These are phyloP conservation scores for Lerista edwardsae DNA, from an alignment of 2,797 vertebrate species.

Conservation along the genomic window DNA sequence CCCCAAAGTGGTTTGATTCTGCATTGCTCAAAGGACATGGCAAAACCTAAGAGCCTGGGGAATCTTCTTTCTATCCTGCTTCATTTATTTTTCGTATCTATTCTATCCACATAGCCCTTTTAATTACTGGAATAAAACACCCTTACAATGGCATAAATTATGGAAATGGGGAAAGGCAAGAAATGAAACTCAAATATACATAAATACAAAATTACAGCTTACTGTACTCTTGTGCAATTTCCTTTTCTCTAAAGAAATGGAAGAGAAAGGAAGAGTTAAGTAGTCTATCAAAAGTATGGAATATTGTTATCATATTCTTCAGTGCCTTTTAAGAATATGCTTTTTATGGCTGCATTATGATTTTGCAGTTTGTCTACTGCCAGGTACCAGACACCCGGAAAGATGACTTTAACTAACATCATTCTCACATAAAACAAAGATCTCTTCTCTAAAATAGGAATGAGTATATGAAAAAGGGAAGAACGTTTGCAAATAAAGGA, in stretches of 20 bases:
- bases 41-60: slow-evolving; percentile 47
- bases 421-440: slow-evolving; percentile 53
- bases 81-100: slow-evolving; percentile 44
- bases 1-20: slow-evolving; percentile 36
- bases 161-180: slow-evolving; percentile 48
- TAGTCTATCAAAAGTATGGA: slow-evolving; percentile 52
- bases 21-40: slow-evolving; percentile 44
- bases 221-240: slow-evolving; percentile 51
- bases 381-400: slow-evolving; percentile 32
- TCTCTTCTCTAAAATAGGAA: slow-evolving; percentile 51
- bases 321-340: slow-evolving; percentile 47
- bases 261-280: slow-evolving; percentile 57
- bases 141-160: slow-evolving; percentile 55
- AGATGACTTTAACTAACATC: slow-evolving; percentile 33
- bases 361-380: slow-evolving; percentile 39
- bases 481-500: slow-evolving; percentile 63
- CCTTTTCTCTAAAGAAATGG: slow-evolving; percentile 48
- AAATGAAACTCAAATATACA: slow-evolving; percentile 37
- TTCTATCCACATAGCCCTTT: slow-evolving; percentile 51
- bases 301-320: slow-evolving; percentile 58
- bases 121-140: slow-evolving; percentile 57
- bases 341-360: slow-evolving; percentile 46
- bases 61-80: slow-evolving; percentile 7
- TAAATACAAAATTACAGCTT: slow-evolving; percentile 53
- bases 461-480: slow-evolving; percentile 47